A percentile compares a stretch with the other conserved stretches of the same genome.
These are phyloP conservation scores for Holothuria scabra DNA, from an alignment of 53 echinoderm and acorn worm genomes.

Conservation along the genomic window DNA sequence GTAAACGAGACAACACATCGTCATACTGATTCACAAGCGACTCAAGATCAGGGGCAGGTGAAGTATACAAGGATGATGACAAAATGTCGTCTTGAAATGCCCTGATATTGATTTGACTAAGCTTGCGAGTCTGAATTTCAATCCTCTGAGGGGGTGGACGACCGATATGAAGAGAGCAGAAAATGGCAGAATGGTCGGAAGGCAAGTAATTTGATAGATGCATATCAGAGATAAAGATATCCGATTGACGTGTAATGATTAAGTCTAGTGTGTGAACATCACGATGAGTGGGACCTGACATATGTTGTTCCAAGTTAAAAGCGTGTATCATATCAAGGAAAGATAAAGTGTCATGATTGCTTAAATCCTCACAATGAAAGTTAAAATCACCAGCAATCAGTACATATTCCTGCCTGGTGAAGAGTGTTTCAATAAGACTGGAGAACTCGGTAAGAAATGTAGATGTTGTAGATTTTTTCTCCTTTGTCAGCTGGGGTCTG, in stretches of 20 bases:
- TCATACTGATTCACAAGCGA: background rate
- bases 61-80: background rate
- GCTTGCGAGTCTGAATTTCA: too few relatives aligned
- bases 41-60: background rate
- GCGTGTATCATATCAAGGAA: constrained; percentile 50
- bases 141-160: too few relatives aligned
- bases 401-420: constrained; percentile 44
- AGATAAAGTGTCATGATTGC: constrained; percentile 37
- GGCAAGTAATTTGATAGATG: too few relatives aligned
- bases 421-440: constrained; percentile 33
- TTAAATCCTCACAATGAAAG: constrained; percentile 48
- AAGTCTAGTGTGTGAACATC: constrained; percentile 65
- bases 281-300: constrained; percentile 57
- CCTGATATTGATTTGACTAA: background rate
- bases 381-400: constrained; percentile 65
- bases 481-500: constrained; percentile 18
- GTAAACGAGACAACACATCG: constrained; percentile 9
- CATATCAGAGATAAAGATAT: too few relatives aligned
- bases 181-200: constrained; percentile 52
- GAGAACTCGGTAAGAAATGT: constrained; percentile 57
- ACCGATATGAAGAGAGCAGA: constrained; percentile 27
- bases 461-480: constrained; percentile 32
- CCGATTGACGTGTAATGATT: too few relatives aligned
- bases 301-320: constrained; percentile 64
- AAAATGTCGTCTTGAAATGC: background rate